Conservation (phyloP, 2,888 invertebrate species). For the Eupeodes latifasciatus region DNA sequence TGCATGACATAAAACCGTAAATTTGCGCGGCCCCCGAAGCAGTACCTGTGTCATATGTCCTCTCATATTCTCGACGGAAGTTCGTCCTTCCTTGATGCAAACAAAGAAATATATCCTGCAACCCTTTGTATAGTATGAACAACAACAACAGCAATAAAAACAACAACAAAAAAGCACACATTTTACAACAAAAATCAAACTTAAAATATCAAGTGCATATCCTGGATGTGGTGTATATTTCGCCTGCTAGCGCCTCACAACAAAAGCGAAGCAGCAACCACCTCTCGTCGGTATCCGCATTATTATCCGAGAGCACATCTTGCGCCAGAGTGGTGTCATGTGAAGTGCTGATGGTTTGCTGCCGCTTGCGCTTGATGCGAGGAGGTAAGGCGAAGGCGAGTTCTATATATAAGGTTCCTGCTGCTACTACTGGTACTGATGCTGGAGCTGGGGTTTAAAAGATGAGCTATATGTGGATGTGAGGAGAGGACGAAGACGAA, state of each 20-base stretch:
- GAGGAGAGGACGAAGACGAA: slow-evolving; percentile 21
- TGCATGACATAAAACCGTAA: slow-evolving; percentile 52
- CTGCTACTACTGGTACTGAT: neutral
- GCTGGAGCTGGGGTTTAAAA: slow-evolving; percentile 12
- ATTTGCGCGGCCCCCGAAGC: slow-evolving; percentile 60
- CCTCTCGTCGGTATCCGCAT: slow-evolving; percentile 74
- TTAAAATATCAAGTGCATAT: slow-evolving; percentile 75
- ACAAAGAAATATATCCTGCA: slow-evolving; percentile 67
- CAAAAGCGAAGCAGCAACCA: slow-evolving; percentile 66
- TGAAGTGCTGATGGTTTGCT: slow-evolving; percentile 75
- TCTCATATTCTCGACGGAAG: slow-evolving; percentile 59
- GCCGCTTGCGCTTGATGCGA: slow-evolving; percentile 41
- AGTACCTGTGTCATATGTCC: slow-evolving; percentile 42
- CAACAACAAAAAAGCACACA: slow-evolving; percentile 29
- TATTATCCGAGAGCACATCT: slow-evolving; percentile 76
- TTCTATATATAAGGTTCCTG: neutral
- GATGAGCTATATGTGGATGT: neutral
- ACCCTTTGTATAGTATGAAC: slow-evolving; percentile 51
- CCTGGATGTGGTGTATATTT: slow-evolving; percentile 73
- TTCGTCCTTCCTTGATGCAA: slow-evolving; percentile 60
- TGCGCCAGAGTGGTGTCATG: slow-evolving; percentile 75
- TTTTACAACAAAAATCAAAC: slow-evolving; percentile 53
- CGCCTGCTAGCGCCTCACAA: slow-evolving; percentile 71
- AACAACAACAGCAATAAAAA: slow-evolving; percentile 26
- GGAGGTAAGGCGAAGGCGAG: slow-evolving; percentile 20